Evolutionary conservation across 2,888 invertebrate species (phyloP).

Genomic region (Lypha dubia): DNA sequence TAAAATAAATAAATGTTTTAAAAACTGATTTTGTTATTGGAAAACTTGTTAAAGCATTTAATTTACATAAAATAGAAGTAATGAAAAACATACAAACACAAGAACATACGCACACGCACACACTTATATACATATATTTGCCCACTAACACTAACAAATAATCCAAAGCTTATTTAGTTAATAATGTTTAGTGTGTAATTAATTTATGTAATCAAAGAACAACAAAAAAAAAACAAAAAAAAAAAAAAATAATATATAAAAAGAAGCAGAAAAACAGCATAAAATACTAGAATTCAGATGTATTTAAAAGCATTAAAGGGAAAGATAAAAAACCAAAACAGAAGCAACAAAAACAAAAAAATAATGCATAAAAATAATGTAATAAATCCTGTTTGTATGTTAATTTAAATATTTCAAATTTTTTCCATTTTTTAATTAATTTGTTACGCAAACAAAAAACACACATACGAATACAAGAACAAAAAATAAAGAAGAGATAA

Average conservation of each 20-base stretch:
- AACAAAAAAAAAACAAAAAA: neutral
- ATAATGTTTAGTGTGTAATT: conserved; percentile 60
- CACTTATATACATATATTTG: conserved; percentile 11
- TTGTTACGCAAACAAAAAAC: conserved; percentile 18
- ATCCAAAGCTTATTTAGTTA: conserved; percentile 65
- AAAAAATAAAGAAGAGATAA: conserved; percentile 3
- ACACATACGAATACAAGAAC: neutral
- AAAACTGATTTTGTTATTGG: conserved; percentile 21
- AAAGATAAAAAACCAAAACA: too few relatives aligned
- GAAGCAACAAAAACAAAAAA: conserved; percentile 47
- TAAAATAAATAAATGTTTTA: conserved; percentile 25
- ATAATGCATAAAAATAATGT: conserved; percentile 26
- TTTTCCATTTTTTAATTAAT: conserved; percentile 1
- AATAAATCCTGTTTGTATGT: conserved; percentile 36
- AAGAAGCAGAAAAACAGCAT: too few relatives aligned
- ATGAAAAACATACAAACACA: conserved; percentile 55
- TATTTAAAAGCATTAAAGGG: conserved; percentile 17
- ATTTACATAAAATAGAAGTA: conserved; percentile 36
- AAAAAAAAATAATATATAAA: conserved; percentile 11
- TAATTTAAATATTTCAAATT: conserved; percentile 16
- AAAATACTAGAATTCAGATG: conserved; percentile 73
- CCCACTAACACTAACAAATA: conserved; percentile 49
- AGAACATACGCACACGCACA: conserved; percentile 61
- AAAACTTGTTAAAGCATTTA: conserved; percentile 50
- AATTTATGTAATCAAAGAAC: conserved; percentile 56